Percentiles rank a stretch among this genome's conserved stretches.
Conservation (phyloP, 2,888 invertebrate species). For the Lithosia quadra region DNA sequence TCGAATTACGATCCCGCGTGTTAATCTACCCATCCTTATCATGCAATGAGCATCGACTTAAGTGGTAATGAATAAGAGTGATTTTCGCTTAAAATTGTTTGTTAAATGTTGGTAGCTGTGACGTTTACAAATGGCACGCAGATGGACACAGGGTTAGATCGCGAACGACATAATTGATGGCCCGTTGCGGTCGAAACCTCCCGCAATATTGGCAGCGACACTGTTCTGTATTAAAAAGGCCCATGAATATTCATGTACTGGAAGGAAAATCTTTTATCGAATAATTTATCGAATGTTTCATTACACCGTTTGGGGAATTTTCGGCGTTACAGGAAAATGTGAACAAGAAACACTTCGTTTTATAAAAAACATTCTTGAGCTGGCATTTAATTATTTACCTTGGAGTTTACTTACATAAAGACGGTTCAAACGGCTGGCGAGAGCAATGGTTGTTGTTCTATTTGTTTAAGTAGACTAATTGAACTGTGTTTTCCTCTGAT, state of each 20-base stretch:
- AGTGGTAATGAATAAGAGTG: conserved; percentile 40
- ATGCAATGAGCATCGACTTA: conserved; percentile 41
- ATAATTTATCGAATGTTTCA: conserved; percentile 34
- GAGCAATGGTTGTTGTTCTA: conserved; percentile 6
- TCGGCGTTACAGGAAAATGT: conserved; percentile 16
- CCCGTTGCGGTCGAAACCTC: conserved; percentile 61
- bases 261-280: conserved; percentile 44
- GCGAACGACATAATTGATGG: conserved; percentile 80
- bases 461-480: conserved; percentile 7
- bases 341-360: conserved; percentile 12
- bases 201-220: conserved; percentile 62
- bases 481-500: neutral
- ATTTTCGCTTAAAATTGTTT: conserved; percentile 45
- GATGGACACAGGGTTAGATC: conserved; percentile 80
- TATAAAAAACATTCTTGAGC: conserved; percentile 12
- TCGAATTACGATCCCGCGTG: conserved; percentile 66
- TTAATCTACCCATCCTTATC: conserved; percentile 44
- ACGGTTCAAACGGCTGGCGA: neutral
- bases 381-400: conserved; percentile 2
- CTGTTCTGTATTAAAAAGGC: conserved; percentile 56
- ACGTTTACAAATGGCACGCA: conserved; percentile 78
- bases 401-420: conserved; percentile 10
- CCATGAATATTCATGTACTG: conserved; percentile 60
- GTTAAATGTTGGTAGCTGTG: conserved; percentile 61
- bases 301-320: conserved; percentile 16